Percentiles rank a stretch among this genome's conserved stretches.
phyloP scores from a whole-genome alignment of 2,113 vertebrate genomes.

The Pteruthius melanotis region DNA sequence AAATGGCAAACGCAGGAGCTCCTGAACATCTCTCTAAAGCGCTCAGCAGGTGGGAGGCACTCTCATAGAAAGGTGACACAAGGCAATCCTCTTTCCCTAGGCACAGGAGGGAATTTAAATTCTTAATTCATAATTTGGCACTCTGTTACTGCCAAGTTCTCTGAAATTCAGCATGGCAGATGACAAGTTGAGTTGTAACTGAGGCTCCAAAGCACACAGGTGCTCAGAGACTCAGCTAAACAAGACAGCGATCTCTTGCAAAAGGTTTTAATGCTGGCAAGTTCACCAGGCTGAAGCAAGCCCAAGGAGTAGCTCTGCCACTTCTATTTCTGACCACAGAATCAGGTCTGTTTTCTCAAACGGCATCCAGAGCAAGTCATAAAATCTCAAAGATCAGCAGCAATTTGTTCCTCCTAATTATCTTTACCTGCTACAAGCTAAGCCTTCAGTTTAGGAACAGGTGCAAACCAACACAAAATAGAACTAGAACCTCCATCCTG shows the following conservation, averaged over 20 bases:
- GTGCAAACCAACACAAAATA: background rate
- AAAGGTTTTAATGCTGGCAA: background rate
- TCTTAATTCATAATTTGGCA: background rate
- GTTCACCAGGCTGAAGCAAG: background rate
- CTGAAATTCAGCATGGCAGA: background rate
- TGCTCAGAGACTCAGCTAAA: background rate
- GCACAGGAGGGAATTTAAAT: background rate
- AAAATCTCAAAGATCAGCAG: background rate
- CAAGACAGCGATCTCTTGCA: background rate
- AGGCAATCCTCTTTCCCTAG: background rate
- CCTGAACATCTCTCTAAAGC: background rate
- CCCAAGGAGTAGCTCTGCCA: background rate
- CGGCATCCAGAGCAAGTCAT: background rate
- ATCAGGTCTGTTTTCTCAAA: background rate
- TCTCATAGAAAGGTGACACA: fast-evolving
- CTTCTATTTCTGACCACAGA: background rate
- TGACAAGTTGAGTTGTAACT: background rate
- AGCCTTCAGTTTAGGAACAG: background rate
- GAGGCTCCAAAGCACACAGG: background rate
- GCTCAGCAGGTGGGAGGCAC: background rate
- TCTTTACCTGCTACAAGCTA: background rate
- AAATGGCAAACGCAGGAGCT: background rate
- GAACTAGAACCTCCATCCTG: background rate
- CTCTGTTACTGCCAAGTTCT: background rate
- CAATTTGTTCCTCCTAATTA: background rate